Evolutionary conservation across 2,797 vertebrate species (phyloP), one percentile per base, ranked within the genome.

Genomic region (Oryzias dopingdopingensis): DNA sequence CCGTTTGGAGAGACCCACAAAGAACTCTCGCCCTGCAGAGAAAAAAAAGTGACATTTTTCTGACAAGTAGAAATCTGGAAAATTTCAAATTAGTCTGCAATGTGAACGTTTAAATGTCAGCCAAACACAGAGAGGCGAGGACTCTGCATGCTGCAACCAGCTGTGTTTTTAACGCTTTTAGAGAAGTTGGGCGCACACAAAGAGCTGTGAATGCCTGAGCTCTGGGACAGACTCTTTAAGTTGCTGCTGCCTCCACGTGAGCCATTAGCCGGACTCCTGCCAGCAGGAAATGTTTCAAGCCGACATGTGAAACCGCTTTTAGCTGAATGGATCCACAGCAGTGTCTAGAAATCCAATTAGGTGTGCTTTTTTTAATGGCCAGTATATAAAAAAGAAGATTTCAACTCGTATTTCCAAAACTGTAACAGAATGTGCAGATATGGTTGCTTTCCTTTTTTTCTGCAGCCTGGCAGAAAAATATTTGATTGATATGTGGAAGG

Each of bases 1-100:
- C 75, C 97, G 88, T 83, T 93, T 96, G 63, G 97, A 98, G 72
- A 99, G 94, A 46, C 97, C 97, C 78, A 99, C 96, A 26, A 99
- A 99, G 85, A 99, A 97, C 89, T 99, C 97, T 83, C 91, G 91
- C 76, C 97, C 97, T 99, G 60, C 65, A 68, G 6, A 16, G 22
- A 14, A 52, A 17, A 40, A 18, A 50, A 7, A 2, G 8, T n/a
- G 17, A 44, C n/a, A 20, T 42, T 42, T 42, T 42, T 42, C 6
- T 42, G 17, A 46, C 3, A 46, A 46, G 20, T 12, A 37, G 10
- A 37, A 37, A 37, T 37, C 32, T 37, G 32, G 32, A 37, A 37
- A 12, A 37, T 37, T 12, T 37, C 32, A 46, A 22, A 18, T 45
- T 16, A 6, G 16, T n/a, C n/a, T 18, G 18, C 20, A 58, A 37